These are phyloP conservation scores for cattle (Bos taurus) DNA, from an alignment of 2,113 vertebrate genomes.

Conservation along the genomic window DNA sequence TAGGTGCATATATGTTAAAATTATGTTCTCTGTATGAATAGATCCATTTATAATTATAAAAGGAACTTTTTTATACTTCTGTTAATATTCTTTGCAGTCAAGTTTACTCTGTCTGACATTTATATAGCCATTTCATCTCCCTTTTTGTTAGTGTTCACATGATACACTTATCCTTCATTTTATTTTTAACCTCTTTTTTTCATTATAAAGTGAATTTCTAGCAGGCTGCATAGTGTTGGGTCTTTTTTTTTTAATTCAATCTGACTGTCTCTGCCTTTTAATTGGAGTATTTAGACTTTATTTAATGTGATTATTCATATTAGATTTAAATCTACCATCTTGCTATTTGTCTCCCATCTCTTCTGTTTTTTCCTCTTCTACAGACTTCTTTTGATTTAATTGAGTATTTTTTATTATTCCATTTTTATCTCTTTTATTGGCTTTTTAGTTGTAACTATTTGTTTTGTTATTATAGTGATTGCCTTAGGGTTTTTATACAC, in stretches of 20 bases:
- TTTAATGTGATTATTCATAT: constrained; percentile 21
- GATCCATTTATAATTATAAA: constrained; percentile 10
- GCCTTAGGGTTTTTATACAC: background rate
- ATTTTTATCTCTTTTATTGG: background rate
- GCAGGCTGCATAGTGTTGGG: background rate
- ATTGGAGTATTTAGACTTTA: background rate
- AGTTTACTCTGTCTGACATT: constrained; percentile 8
- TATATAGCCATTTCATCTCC: background rate
- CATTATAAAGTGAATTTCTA: constrained; percentile 9
- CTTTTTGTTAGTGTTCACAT: constrained; percentile 31
- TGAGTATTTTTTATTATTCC: background rate
- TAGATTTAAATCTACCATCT: background rate
- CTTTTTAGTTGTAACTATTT: background rate
- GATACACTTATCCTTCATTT: background rate
- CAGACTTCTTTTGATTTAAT: background rate
- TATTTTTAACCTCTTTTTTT: constrained; percentile 42
- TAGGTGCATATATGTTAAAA: constrained; percentile 12
- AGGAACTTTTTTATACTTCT: background rate
- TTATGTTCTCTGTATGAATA: background rate
- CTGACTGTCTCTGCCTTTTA: background rate
- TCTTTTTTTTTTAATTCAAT: background rate
- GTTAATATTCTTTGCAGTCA: constrained; percentile 8
- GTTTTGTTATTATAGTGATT: background rate
- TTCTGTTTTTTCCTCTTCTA: background rate
- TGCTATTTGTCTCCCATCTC: background rate